A percentile compares a stretch with the other conserved stretches of the same genome.
Conservation (phyloP, 2,113 vertebrate genomes). For the Grus americana region DNA sequence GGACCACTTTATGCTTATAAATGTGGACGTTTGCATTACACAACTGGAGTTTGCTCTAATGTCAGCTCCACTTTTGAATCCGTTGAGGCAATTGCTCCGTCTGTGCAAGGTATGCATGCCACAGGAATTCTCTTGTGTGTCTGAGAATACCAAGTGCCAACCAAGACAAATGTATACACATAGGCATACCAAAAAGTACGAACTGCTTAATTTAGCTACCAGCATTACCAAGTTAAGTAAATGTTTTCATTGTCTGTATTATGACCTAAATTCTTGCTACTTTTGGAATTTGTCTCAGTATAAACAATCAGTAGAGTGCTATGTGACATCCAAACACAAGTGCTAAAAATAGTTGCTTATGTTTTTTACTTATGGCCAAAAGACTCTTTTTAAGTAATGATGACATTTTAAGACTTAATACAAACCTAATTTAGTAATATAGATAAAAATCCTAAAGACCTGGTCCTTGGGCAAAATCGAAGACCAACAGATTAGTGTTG, state of each 20-base stretch:
- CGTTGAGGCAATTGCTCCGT: conserved; percentile 84
- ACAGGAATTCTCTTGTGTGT: conserved; percentile 18
- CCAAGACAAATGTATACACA: conserved; percentile 67
- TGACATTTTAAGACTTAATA: neutral
- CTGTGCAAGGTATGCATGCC: conserved; percentile 83
- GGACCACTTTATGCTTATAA: conserved; percentile 95
- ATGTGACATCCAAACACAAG: conserved; percentile 39
- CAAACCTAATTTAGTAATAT: neutral
- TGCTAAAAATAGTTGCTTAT: conserved; percentile 60
- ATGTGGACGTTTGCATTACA: conserved; percentile 91
- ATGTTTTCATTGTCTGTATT: conserved; percentile 71
- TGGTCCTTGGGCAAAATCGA: neutral
- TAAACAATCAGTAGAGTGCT: conserved; percentile 57
- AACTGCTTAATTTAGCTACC: conserved; percentile 67
- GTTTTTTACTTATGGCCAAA: conserved; percentile 43
- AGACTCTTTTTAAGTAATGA: conserved; percentile 3
- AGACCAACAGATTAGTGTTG: neutral
- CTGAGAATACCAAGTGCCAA: conserved; percentile 17
- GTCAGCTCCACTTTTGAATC: conserved; percentile 92
- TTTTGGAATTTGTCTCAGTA: conserved; percentile 48
- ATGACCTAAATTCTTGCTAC: conserved; percentile 61
- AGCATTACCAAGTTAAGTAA: conserved; percentile 88
- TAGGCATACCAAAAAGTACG: conserved; percentile 73
- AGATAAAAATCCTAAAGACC: neutral
- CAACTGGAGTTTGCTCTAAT: conserved; percentile 93